Evolutionary conservation across 2,888 invertebrate genomes (phyloP).

Genomic region (Drosophila mulleri): DNA sequence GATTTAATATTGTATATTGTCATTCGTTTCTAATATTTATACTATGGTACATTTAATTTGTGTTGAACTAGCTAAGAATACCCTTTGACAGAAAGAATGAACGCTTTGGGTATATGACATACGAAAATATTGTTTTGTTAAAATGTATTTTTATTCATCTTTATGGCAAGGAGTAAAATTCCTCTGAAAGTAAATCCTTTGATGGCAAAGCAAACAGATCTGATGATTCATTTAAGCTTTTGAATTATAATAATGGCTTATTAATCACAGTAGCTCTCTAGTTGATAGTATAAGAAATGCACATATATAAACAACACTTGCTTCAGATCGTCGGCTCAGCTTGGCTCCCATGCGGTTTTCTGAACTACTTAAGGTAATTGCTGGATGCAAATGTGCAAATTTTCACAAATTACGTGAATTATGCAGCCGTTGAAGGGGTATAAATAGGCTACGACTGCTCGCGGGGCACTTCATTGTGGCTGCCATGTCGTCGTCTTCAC

Average conservation of each 20-base stretch:
- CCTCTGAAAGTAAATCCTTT: no score
- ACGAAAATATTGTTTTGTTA: no score
- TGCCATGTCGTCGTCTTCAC: conserved; percentile 39
- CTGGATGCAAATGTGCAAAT: conserved; percentile 61
- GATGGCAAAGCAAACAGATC: not conserved
- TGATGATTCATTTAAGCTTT: not conserved
- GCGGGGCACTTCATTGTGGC: conserved; percentile 13
- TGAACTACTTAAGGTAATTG: conserved; percentile 75
- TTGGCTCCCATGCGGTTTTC: conserved; percentile 44
- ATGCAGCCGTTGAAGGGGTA: conserved; percentile 38
- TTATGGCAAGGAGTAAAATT: no score
- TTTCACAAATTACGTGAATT: conserved; percentile 66
- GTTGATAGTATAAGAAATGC: not conserved
- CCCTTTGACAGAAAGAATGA: not conserved
- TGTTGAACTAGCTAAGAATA: not conserved
- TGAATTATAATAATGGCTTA: no score
- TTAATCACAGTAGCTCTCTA: not conserved
- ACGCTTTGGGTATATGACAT: no score
- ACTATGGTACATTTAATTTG: not conserved
- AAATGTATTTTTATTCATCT: no score
- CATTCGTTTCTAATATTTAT: no score
- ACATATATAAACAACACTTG: not conserved
- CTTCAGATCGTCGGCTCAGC: conserved; percentile 1
- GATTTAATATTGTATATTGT: not conserved
- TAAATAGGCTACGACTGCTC: conserved; percentile 44